phyloP scores from a whole-genome alignment of 2,113 vertebrate species.

The Antechinus stuartii region DNA sequence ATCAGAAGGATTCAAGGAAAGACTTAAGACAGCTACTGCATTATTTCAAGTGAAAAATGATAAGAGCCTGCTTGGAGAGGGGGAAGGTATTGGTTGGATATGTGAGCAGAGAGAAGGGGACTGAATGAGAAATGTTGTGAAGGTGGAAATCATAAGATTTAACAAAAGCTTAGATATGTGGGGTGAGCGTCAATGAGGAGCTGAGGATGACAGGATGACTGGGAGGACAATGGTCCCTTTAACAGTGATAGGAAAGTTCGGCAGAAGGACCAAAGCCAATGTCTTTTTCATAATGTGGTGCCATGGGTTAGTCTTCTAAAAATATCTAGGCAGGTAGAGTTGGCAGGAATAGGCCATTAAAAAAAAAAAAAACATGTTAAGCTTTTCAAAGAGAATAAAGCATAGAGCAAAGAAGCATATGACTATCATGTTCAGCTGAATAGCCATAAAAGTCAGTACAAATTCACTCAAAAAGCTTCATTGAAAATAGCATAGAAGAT shows the following conservation, averaged over 20 bases:
- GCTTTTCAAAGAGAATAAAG: background rate
- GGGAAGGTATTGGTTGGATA: background rate
- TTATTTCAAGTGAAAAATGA: background rate
- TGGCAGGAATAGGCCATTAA: background rate
- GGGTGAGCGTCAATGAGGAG: background rate
- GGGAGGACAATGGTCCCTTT: background rate
- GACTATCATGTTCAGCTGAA: background rate
- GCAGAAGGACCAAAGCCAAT: background rate
- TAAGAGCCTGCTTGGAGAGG: background rate
- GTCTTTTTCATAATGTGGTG: background rate
- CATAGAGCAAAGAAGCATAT: background rate
- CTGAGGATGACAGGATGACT: background rate
- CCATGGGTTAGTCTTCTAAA: background rate
- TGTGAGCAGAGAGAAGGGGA: background rate
- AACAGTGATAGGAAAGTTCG: background rate
- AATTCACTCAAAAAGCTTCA: background rate
- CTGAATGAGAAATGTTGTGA: background rate
- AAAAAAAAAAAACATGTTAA: background rate
- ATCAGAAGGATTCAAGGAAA: background rate
- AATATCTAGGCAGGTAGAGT: background rate
- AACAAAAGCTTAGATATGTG: background rate
- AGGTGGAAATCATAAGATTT: background rate
- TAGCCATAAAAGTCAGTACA: background rate
- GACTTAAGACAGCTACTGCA: background rate
- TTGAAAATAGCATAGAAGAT: background rate